Conservation (phyloP, 2,113 vertebrate species). For the Xiphophorus maculatus region DNA sequence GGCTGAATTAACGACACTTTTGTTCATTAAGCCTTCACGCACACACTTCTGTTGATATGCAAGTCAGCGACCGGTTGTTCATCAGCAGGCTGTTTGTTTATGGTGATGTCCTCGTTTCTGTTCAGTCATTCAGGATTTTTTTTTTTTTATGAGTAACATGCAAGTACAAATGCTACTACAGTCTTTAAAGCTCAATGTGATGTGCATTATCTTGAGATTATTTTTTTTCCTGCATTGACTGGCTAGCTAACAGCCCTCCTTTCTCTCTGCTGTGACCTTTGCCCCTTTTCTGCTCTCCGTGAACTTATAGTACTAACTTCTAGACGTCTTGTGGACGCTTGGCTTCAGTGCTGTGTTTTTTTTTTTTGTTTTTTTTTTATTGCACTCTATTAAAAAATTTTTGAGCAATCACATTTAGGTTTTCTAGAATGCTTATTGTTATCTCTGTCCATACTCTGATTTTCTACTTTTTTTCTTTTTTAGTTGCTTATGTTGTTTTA, state of each 20-base stretch:
- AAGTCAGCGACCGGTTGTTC: constrained; percentile 26
- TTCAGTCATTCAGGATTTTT: constrained; percentile 67
- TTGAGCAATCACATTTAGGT: constrained; percentile 82
- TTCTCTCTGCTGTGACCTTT: constrained; percentile 84
- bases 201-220: constrained; percentile 82
- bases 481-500: constrained; percentile 86
- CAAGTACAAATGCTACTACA: constrained; percentile 73
- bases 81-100: constrained; percentile 54
- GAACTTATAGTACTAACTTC: constrained; percentile 91
- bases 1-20: background rate
- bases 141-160: constrained; percentile 57
- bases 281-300: constrained; percentile 77
- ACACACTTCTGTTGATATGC: constrained; percentile 68
- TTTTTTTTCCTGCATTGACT: constrained; percentile 80
- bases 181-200: constrained; percentile 83
- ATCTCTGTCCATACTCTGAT: constrained; percentile 68
- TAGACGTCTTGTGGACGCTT: constrained; percentile 93
- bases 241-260: constrained; percentile 80
- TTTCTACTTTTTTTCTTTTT: constrained; percentile 59
- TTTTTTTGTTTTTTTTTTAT: constrained; percentile 85
- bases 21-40: constrained; percentile 34
- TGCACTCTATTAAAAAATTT: constrained; percentile 84
- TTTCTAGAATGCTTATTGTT: constrained; percentile 80
- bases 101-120: constrained; percentile 70
- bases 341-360: constrained; percentile 93